These are phyloP conservation scores for Calephelis virginiensis DNA, from an alignment of 1,140 invertebrate genomes.

Conservation along the genomic window DNA sequence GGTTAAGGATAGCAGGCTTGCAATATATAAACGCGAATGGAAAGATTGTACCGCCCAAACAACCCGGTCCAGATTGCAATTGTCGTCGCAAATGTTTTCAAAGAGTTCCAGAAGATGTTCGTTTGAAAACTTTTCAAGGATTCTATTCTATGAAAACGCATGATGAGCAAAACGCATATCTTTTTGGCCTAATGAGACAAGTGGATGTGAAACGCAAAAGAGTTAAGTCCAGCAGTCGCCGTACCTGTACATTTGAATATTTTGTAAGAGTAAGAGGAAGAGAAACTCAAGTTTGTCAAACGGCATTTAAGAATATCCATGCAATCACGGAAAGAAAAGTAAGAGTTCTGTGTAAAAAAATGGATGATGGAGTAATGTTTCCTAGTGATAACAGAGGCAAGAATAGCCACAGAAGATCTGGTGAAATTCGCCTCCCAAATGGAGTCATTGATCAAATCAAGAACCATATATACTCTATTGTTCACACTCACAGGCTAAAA, in stretches of 20 bases:
- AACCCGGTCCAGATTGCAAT: constrained; percentile 77
- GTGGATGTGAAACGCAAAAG: constrained; percentile 79
- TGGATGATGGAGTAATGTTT: constrained; percentile 80
- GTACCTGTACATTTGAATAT: constrained; percentile 80
- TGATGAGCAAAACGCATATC: constrained; percentile 81
- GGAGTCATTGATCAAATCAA: constrained; percentile 79
- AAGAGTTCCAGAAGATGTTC: constrained; percentile 75
- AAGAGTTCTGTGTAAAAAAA: constrained; percentile 79
- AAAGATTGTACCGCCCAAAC: constrained; percentile 75
- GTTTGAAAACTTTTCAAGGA: constrained; percentile 77
- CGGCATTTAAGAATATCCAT: constrained; percentile 80
- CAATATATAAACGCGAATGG: constrained; percentile 80
- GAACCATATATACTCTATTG: constrained; percentile 78
- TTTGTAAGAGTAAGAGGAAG: constrained; percentile 77
- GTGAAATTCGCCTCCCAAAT: constrained; percentile 73
- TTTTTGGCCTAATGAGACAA: constrained; percentile 80
- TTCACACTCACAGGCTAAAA: constrained; percentile 75
- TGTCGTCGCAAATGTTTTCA: constrained; percentile 77
- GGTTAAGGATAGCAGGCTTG: constrained; percentile 77
- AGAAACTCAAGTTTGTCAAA: constrained; percentile 80
- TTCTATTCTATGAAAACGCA: constrained; percentile 80
- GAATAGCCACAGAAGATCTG: constrained; percentile 73
- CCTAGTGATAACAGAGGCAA: constrained; percentile 78
- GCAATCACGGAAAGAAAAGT: constrained; percentile 80
- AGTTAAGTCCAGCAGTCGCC: constrained; percentile 74